Base-by-base conservation (phyloP, 2,797 vertebrate genomes). In the Pangasius sanitwongsei region DNA sequence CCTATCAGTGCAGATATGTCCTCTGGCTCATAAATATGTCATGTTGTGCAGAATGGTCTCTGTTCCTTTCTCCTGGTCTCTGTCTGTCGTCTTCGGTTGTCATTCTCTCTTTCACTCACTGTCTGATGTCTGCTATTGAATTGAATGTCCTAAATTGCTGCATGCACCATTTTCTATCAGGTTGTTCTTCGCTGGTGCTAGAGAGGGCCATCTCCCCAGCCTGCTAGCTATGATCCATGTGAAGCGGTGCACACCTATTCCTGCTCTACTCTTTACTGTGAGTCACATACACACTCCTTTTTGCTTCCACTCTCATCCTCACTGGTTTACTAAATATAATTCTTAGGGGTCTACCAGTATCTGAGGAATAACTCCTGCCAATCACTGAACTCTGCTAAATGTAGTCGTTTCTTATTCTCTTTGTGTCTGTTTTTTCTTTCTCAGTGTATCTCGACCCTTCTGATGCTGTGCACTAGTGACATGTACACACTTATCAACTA, bases 401-500 rank as follows among this genome's bases (percentile, higher is more conserved):
- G 34, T 11, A 59, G 28, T 53, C 1, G 3, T 44, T 55, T 78
- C 65, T 72, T 85, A 59, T 57, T 80, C 16, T 34, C 5, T 83
- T 13, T 44, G 2, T 70, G 50, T 59, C 23, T 89, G 13, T 81
- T 59, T 72, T 87, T 63, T 72, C n/a, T 83, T 41, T 55, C 41
- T 2, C 94, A 98, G 98, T 98, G 98, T 84, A 89, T 98, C 80
- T 98, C 98, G 83, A 98, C 98, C 2, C 94, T 99, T 91, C 95
- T 99, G 44, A 98, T 99, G 98, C 94, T 99, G 94, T 98, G 98
- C 94, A 98, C 98, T 92, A 97, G 97, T 15, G 98, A 99, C 95
- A 99, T 98, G 93, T 98, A 99, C 96, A 98, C 97, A 0, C 97
- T 99, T 88, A 99, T 99, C 94, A 98, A 98, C 95, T 98, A 99